Evolutionary conservation across 2,797 vertebrate species (phyloP), one percentile per base, ranked within the genome.

Genomic region (Delichon dasypus): DNA sequence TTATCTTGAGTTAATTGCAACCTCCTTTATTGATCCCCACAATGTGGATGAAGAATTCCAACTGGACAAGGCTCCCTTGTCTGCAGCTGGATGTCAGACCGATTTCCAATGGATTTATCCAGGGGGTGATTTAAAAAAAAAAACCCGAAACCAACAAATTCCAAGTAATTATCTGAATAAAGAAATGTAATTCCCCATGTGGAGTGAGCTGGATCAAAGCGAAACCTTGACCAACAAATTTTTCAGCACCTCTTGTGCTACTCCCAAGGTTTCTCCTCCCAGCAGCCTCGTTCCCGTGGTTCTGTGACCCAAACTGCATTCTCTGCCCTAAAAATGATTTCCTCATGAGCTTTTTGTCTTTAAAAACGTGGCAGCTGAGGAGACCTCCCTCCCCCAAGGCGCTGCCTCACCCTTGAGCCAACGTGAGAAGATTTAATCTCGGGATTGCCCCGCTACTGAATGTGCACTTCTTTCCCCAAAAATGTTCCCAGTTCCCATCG

Each of bases 361-460:
- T 73, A 16, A 76, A 54, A 45, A 27, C 0, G 1, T 22, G 40
- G 23, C 0, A 2, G 3, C 11, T 85, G 67, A 71, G 77, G 36
- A 20, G 55, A 68, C 4, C 2, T 8, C 4, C 5, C 4, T 12
- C 3, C 7, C 4, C 10, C 11, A 29, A 68, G 36, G 21, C 23
- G 9, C 8, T 18, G 7, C 25, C 58, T 82, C 30, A 13, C 8
- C 13, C 7, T 40, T 36, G 30, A 73, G 25, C 48, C 44, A 40
- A 14, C 3, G 10, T 14, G 38, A 20, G 30, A 45, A 25, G 10
- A 42, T 55, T 58, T 13, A 11, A 22, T 38, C 7, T 62, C 29
- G 72, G 36, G 44, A 15, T 3, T 15, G 2, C 10, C 12, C 13
- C 2, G 0, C 9, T 55, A 12, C 47, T 42, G 16, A 26, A 30